Base-by-base conservation (phyloP, 2,113 vertebrate species). In the Anhinga anhinga region DNA sequence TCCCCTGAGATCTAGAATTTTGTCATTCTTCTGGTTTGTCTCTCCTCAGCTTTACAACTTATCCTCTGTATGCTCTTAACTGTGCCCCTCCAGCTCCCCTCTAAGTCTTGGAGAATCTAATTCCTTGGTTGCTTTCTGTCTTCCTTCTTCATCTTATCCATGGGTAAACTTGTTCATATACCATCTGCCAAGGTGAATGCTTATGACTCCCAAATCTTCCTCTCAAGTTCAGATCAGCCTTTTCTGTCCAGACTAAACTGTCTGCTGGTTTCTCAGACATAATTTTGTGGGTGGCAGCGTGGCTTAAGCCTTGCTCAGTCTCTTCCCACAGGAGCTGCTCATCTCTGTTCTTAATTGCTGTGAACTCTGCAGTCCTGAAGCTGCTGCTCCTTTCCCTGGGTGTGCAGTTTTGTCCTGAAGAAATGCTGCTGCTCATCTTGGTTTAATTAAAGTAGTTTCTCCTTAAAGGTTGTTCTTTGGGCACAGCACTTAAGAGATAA, bases 391-490 rank as follows among this genome's bases (percentile, higher is more conserved):
- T 72, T 67, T 52, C 15, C 0, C 38, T 45, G 73, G 30, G 11
- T 59, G 38, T 72, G 65, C 44, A 44, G 25, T 49, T 95, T 90
- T 82, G 77, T 86, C 88, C 81, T 87, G 83, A 87, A 78, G 65
- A 90, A 96, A 93, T 76, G 62, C 65, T 82, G 36, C 86, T 94
- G 69, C 80, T 95, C 44, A 17, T 79, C 61, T 83, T 69, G 23
- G 32, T 91, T 92, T 96, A 92, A 92, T 96, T 96, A 73, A 88
- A 88, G 45, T 63, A 47, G 13, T 79, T 95, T 72, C 69, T 79
- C 73, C 73, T 95, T 81, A 93, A 94, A 92, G 38, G 30, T 45
- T 89, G 72, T 88, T 88, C 55, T 84, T 84, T 23, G 23, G 52
- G 66, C 56, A 80, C 29, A 69, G 65, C n/a, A 53, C 47, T 91